A percentile compares a stretch with the other conserved stretches of the same genome.
phyloP scores from a whole-genome alignment of 2,113 vertebrate genomes.

The Gopherus evgoodei region DNA sequence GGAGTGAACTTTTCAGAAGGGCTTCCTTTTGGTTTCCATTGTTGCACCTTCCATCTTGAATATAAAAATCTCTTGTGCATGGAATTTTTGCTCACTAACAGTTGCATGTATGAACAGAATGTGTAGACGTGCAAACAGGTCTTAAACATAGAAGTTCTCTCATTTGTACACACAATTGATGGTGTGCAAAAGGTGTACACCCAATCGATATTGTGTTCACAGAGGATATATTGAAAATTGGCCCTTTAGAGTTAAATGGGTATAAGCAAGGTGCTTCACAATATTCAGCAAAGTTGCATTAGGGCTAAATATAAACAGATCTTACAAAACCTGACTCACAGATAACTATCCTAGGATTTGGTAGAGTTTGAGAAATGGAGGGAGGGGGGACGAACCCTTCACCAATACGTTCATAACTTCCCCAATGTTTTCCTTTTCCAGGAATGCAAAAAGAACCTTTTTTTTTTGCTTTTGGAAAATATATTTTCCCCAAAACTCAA shows the following conservation, averaged over 20 bases:
- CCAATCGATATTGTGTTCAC: neutral
- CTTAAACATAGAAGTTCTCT: neutral
- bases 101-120: neutral
- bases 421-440: neutral
- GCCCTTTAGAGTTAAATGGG: neutral
- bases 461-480: too few relatives aligned
- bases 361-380: neutral
- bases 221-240: rapidly evolving
- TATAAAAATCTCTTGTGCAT: neutral
- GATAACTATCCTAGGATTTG: neutral
- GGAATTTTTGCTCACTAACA: neutral
- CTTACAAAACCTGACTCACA: neutral
- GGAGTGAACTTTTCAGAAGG: rapidly evolving
- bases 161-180: neutral
- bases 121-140: neutral
- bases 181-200: neutral
- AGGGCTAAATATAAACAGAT: neutral
- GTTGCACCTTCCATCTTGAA: neutral
- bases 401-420: neutral
- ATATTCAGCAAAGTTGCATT: neutral
- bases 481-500: too few relatives aligned
- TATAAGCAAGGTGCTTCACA: neutral
- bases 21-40: neutral
- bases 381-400: rapidly evolving
- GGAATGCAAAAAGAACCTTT: neutral